Evolutionary conservation across 2,797 vertebrate species (phyloP).

Genomic region (Pangasius mekongensis): DNA sequence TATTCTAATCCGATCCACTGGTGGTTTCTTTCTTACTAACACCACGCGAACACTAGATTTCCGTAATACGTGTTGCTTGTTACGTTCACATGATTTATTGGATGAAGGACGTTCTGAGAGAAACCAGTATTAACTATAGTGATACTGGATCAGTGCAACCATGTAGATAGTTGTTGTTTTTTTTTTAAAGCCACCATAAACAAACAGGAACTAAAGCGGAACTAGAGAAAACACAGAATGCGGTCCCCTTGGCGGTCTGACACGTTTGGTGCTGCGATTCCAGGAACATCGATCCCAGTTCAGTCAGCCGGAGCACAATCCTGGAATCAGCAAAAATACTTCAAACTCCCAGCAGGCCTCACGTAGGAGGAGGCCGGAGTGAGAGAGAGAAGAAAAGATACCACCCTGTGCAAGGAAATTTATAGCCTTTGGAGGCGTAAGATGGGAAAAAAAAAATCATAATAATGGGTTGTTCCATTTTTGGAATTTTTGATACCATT

Average conservation of each 20-base stretch:
- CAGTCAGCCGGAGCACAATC: neutral
- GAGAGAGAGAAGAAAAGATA: neutral
- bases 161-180: neutral
- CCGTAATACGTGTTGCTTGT: neutral
- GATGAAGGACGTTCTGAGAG: neutral
- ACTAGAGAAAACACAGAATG: neutral
- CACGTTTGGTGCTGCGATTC: neutral
- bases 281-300: neutral
- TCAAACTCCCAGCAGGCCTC: neutral
- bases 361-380: neutral
- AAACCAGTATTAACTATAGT: neutral
- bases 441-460: neutral
- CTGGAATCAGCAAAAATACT: constrained; percentile 2
- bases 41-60: neutral
- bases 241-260: neutral
- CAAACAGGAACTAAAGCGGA: neutral
- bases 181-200: neutral
- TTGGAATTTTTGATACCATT: neutral
- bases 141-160: neutral
- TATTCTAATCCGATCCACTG: neutral
- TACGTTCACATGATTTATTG: neutral
- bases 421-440: neutral
- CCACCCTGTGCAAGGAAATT: neutral
- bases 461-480: neutral
- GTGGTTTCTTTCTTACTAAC: neutral